Conservation (phyloP, 2,888 invertebrate species). For the Geotrupes spiniger region DNA sequence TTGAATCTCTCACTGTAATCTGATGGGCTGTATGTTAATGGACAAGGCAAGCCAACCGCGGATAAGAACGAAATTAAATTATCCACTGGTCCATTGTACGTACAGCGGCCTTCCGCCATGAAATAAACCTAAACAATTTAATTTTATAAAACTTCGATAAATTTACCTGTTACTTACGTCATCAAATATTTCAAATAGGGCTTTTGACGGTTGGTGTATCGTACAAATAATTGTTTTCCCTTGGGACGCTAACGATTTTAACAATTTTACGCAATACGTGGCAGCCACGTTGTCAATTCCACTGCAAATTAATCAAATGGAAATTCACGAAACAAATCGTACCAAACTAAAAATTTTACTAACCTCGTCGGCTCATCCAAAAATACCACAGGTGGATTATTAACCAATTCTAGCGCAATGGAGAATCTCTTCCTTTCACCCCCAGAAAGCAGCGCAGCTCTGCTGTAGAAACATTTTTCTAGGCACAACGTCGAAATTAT, state of each 20-base stretch:
- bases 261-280: slow-evolving; percentile 66
- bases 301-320: slow-evolving; percentile 47
- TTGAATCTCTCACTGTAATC: slow-evolving; percentile 53
- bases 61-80: slow-evolving; percentile 64
- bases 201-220: slow-evolving; percentile 77
- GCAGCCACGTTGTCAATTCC: slow-evolving; percentile 74
- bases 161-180: slow-evolving; percentile 48
- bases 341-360: too few relatives aligned
- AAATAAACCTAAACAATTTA: slow-evolving; percentile 19
- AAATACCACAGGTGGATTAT: slow-evolving; percentile 94
- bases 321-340: too few relatives aligned
- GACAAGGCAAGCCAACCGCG: slow-evolving; percentile 62
- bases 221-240: slow-evolving; percentile 78
- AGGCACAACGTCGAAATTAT: slow-evolving; percentile 70
- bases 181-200: slow-evolving; percentile 72
- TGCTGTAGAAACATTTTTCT: slow-evolving; percentile 62
- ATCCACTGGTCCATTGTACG: slow-evolving; percentile 61
- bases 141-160: not conserved
- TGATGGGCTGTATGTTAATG: slow-evolving; percentile 72
- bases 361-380: slow-evolving; percentile 97
- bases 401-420: slow-evolving; percentile 87
- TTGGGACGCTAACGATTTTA: slow-evolving; percentile 67
- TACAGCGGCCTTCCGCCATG: slow-evolving; percentile 18
- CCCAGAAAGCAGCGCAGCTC: slow-evolving; percentile 75
- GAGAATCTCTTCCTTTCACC: slow-evolving; percentile 92